Evolutionary conservation across 2,113 vertebrate genomes (phyloP), one percentile per base, ranked within the genome.

Genomic region (Pseudorhombus dupliciocellatus): DNA sequence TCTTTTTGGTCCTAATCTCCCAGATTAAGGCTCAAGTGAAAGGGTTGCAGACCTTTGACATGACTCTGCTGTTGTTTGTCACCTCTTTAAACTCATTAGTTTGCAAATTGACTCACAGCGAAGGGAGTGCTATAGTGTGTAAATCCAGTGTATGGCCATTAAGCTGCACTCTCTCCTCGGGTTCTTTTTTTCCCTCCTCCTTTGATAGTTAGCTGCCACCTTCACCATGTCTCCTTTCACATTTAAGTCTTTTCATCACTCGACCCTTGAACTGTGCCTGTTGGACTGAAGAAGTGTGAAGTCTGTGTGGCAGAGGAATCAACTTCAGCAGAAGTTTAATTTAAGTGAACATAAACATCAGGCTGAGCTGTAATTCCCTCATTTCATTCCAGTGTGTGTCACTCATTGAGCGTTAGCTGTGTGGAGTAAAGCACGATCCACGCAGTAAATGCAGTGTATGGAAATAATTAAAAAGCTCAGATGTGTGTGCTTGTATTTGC

Each of bases 1-100:
- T 72, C 26, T 44, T 16, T 67, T 18, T 54, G 53, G 50, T 52
- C 54, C 14, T 10, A 67, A 61, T 69, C 28, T 69, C n/a, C 21
- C 21, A n/a, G 22, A 40, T 71, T 50, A 68, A 44, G 21, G 5
- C 66, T 74, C 4, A 8, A 28, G 22, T 40, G 46, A 64, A 69
- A 57, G 24, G 66, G 62, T 77, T 63, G 22, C 4, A 44, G 75
- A 77, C 69, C 64, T 75, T 55, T 62, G 79, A 65, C 73, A 74
- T 54, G 28, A 7, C 15, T 63, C 28, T 52, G 40, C 53, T 67
- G 58, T 54, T 70, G 53, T 75, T 75, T 54, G 44, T 52, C 61
- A 78, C 69, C 50, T 70, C 30, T 58, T 56, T 73, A 40, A 73
- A 70, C 61, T 73, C 22, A 61, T 71, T 67, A 48, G 26, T 65